These are phyloP conservation scores for Thymallus thymallus DNA, from an alignment of 2,113 vertebrate genomes.

Conservation along the genomic window DNA sequence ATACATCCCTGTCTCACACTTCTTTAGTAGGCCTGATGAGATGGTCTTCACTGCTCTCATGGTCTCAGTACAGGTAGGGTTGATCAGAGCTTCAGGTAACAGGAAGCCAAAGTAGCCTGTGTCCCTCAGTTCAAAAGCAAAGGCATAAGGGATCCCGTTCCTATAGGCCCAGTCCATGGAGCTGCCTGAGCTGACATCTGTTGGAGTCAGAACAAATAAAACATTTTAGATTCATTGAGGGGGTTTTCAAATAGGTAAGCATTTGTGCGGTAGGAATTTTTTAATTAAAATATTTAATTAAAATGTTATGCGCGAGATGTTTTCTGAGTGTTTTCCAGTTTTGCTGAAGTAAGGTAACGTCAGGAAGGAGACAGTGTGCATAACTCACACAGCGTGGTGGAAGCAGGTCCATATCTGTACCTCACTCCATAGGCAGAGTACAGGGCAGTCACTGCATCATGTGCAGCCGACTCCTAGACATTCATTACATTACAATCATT, in stretches of 20 bases:
- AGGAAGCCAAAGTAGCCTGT: slow-evolving; percentile 93
- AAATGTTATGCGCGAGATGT: not conserved
- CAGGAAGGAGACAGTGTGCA: not conserved
- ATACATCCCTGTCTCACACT: slow-evolving; percentile 66
- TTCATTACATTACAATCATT: not conserved
- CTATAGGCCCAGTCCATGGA: slow-evolving; percentile 98
- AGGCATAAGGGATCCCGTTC: slow-evolving; percentile 89
- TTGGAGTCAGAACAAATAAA: not conserved
- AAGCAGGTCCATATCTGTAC: slow-evolving; percentile 92
- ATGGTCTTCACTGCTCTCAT: slow-evolving; percentile 93
- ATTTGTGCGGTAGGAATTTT: not conserved
- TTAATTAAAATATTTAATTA: not conserved
- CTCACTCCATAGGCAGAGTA: slow-evolving; percentile 86
- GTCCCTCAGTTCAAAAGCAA: slow-evolving; percentile 93
- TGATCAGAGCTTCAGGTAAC: slow-evolving; percentile 86
- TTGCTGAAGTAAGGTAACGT: not conserved
- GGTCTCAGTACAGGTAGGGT: slow-evolving; percentile 93
- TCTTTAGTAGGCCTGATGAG: slow-evolving; percentile 86
- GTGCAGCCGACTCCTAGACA: slow-evolving; percentile 86
- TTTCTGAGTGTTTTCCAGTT: not conserved
- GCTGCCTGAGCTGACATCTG: slow-evolving; percentile 94
- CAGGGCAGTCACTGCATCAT: slow-evolving; percentile 87
- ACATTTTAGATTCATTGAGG: no score
- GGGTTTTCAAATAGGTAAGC: not conserved
- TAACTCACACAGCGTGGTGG: slow-evolving; percentile 92